Evolutionary conservation across 1,140 invertebrate species (phyloP).

Genomic region (Coelopa frigida): DNA sequence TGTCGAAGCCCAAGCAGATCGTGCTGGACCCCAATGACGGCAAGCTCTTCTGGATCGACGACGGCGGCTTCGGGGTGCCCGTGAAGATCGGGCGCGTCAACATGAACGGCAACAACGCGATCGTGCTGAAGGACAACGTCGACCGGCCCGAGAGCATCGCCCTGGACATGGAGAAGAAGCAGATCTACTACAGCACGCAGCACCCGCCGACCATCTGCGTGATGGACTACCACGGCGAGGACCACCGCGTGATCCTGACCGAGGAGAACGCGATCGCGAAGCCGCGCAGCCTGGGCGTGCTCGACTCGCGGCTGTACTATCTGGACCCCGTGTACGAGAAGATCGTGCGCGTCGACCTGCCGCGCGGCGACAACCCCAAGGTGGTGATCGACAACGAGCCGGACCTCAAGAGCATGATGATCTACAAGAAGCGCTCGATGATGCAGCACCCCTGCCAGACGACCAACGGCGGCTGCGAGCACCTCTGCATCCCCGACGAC

Average conservation of each 20-base stretch:
- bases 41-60: conserved; percentile 92
- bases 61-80: conserved; percentile 83
- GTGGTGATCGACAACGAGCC: conserved; percentile 77
- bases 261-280: conserved; percentile 62
- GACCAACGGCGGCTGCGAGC: conserved; percentile 87
- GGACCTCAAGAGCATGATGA: conserved; percentile 78
- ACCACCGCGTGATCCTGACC: conserved; percentile 60
- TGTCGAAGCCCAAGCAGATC: conserved; percentile 80
- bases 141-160: conserved; percentile 74
- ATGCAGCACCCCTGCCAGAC: conserved; percentile 77
- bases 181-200: conserved; percentile 79
- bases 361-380: conserved; percentile 68
- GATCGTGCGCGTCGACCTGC: conserved; percentile 79
- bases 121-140: conserved; percentile 59
- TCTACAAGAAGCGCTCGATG: conserved; percentile 78
- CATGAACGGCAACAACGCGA: conserved; percentile 84
- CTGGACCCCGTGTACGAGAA: conserved; percentile 86
- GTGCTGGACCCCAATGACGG: conserved; percentile 87
- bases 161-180: conserved; percentile 75
- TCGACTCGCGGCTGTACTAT: conserved; percentile 78
- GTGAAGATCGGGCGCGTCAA: conserved; percentile 86
- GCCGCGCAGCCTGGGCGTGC: conserved; percentile 77
- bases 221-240: conserved; percentile 68
- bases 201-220: conserved; percentile 65
- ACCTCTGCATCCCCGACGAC: conserved; percentile 80